Conservation (phyloP, 2,888 invertebrate genomes). For the Helleia helle region DNA sequence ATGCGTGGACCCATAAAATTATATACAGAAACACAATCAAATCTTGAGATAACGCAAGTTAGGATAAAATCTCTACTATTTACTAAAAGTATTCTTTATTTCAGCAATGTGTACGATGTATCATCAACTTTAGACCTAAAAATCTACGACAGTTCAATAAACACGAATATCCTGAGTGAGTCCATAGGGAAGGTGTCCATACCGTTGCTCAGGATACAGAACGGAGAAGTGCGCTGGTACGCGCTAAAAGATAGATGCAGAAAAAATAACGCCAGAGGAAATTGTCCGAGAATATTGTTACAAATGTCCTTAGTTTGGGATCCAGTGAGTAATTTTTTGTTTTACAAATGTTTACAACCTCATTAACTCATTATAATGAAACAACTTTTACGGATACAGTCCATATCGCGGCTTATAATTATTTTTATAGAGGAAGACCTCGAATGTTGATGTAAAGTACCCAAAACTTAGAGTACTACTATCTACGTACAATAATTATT, state of each 20-base stretch:
- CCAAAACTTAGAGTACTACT: too few species aligned
- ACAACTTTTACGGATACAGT: too few species aligned
- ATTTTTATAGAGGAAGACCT: too few species aligned
- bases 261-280: constrained; percentile 45
- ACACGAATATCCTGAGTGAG: constrained; percentile 32
- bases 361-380: too few species aligned
- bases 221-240: constrained; percentile 48
- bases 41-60: too few species aligned
- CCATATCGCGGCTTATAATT: too few species aligned
- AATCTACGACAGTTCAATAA: constrained; percentile 42
- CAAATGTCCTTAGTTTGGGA: constrained; percentile 53
- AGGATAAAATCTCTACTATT: too few species aligned
- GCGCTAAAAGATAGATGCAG: constrained; percentile 48
- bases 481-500: too few species aligned
- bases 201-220: constrained; percentile 44
- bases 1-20: too few species aligned
- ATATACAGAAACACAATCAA: too few species aligned
- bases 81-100: constrained; percentile 19
- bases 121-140: constrained; percentile 50
- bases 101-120: constrained; percentile 55
- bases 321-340: constrained; percentile 40
- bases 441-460: too few species aligned
- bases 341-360: background rate
- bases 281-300: constrained; percentile 49
- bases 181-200: constrained; percentile 49